Evolutionary conservation across 1,140 invertebrate species (phyloP).

Genomic region (Acromyrmex charruanus): DNA sequence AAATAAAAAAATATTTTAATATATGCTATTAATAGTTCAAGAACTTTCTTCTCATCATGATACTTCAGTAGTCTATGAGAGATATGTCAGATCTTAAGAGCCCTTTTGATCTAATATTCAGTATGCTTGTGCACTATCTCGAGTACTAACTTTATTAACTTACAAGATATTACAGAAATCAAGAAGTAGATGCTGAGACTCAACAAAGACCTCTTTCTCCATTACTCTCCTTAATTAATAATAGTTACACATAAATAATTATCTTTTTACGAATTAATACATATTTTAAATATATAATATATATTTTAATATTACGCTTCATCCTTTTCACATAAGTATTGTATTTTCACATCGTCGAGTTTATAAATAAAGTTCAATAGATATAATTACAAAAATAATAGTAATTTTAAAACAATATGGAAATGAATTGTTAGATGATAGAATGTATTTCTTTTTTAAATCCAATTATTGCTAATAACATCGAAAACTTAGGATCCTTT

Average conservation of each 20-base stretch:
- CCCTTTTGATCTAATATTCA: constrained; percentile 11
- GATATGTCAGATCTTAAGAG: constrained; percentile 23
- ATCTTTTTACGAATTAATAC: background rate
- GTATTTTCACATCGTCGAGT: background rate
- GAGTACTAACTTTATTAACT: constrained; percentile 57
- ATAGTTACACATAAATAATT: constrained; percentile 13
- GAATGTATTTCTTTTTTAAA: background rate
- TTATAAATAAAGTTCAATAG: background rate
- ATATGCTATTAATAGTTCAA: constrained; percentile 4
- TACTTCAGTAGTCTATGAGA: background rate
- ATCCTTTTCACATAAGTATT: background rate
- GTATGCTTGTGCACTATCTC: constrained; percentile 60
- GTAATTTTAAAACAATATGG: background rate
- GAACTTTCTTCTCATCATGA: constrained; percentile 17
- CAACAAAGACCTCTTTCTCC: constrained; percentile 19
- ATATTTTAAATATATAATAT: background rate
- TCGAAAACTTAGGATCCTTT: background rate
- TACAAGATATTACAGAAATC: constrained; percentile 29
- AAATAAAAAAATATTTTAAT: constrained; percentile 5
- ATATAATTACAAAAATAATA: background rate
- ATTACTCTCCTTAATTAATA: background rate
- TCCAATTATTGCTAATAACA: background rate
- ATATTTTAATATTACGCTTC: background rate
- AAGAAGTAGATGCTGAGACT: constrained; percentile 20
- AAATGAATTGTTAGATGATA: background rate